These are phyloP conservation scores for Gymnothorax reevesii DNA, from an alignment of 2,797 vertebrate genomes.

Conservation along the genomic window DNA sequence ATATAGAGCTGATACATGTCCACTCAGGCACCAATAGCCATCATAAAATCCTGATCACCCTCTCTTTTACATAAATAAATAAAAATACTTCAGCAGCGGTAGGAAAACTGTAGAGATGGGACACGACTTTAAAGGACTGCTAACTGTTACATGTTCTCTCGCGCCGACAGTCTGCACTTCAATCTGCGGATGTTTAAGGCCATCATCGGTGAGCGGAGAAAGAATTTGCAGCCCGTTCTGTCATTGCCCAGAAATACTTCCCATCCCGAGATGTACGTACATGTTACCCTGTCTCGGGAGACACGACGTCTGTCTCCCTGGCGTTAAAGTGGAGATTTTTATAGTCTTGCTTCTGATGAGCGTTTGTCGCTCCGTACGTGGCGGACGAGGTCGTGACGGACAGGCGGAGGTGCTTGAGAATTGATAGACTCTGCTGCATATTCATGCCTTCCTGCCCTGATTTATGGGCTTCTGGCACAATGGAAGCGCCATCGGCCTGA, in stretches of 20 bases:
- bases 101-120: no score
- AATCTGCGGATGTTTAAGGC: no score
- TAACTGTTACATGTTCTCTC: no score
- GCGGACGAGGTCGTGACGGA: conserved; percentile 41
- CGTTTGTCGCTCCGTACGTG: conserved; percentile 50
- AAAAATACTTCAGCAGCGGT: background rate
- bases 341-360: conserved; percentile 63
- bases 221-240: no score
- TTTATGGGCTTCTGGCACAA: conserved; percentile 82
- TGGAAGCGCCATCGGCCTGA: conserved; percentile 83
- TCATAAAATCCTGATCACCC: background rate
- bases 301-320: background rate
- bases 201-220: no score
- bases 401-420: conserved; percentile 39
- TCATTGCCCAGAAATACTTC: no score
- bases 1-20: background rate
- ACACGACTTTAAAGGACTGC: no score
- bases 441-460: conserved; percentile 77
- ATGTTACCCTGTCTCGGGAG: background rate
- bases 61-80: background rate
- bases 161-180: no score
- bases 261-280: background rate
- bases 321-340: conserved; percentile 38
- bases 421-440: conserved; percentile 69
- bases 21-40: background rate